Percentiles rank a stretch among this genome's conserved stretches.
phyloP scores from a whole-genome alignment of 2,113 vertebrate genomes.

The Hipposideros armiger region DNA sequence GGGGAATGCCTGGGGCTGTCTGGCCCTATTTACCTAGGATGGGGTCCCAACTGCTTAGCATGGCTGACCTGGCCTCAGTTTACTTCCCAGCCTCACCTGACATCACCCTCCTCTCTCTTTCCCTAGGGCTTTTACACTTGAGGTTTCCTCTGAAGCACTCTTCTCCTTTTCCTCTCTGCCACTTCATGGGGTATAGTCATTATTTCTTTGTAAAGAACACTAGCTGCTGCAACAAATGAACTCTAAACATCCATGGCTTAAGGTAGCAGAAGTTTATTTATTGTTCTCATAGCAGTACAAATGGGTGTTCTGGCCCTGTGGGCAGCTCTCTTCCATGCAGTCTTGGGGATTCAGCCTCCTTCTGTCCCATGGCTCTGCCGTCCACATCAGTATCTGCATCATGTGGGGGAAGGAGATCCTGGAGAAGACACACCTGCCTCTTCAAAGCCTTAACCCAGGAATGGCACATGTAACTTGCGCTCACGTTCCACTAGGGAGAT shows the following conservation, averaged over 20 bases:
- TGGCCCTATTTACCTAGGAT: background rate
- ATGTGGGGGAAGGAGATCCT: background rate
- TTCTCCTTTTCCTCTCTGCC: background rate
- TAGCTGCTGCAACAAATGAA: background rate
- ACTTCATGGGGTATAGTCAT: background rate
- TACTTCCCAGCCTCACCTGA: too few relatives aligned
- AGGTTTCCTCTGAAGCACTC: background rate
- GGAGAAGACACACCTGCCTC: background rate
- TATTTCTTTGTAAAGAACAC: background rate
- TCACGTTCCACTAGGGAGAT: fast-evolving
- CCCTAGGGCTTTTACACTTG: fast-evolving
- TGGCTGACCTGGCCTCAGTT: background rate
- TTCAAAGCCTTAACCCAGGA: background rate
- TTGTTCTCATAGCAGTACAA: background rate
- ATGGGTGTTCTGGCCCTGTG: fast-evolving
- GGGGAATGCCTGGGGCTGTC: too few relatives aligned
- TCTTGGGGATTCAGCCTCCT: background rate
- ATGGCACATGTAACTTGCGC: too few relatives aligned
- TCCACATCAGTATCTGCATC: fast-evolving
- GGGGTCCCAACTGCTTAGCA: background rate
- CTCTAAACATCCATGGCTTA: background rate
- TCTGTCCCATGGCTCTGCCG: background rate
- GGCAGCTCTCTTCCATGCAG: background rate
- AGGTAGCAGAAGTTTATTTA: background rate
- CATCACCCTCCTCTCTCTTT: too few relatives aligned